A percentile compares a stretch with the other conserved stretches of the same genome.
phyloP scores from a whole-genome alignment of 2,797 vertebrate species.

The Antennarius maculatus region DNA sequence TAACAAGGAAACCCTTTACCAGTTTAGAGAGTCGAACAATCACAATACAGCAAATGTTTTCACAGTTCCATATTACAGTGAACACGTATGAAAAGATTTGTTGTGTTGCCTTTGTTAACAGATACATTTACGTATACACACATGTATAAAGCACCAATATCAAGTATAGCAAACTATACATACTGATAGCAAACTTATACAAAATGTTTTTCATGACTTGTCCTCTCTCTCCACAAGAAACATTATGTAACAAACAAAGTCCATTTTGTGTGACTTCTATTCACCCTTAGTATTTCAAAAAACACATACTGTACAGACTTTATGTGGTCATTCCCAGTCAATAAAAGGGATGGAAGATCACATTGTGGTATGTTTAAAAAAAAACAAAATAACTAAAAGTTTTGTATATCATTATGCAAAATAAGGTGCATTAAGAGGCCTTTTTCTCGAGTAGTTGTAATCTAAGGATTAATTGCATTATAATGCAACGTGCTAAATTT shows the following conservation, averaged over 20 bases:
- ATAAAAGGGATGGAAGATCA: neutral
- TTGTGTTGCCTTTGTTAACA: conserved; percentile 63
- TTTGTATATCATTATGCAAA: conserved; percentile 5
- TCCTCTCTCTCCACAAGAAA: conserved; percentile 24
- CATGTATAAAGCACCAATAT: conserved; percentile 58
- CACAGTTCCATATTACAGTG: conserved; percentile 32
- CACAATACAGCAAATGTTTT: conserved; percentile 13
- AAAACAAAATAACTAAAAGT: neutral
- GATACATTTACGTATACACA: conserved; percentile 68
- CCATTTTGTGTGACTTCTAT: conserved; percentile 43
- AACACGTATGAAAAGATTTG: conserved; percentile 39
- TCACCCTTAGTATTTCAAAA: conserved; percentile 18
- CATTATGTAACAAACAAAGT: conserved; percentile 31
- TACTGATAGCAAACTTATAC: conserved; percentile 58
- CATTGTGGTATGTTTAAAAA: neutral
- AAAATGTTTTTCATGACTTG: conserved; percentile 62
- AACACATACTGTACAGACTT: conserved; percentile 25
- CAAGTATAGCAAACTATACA: conserved; percentile 34
- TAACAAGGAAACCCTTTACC: conserved; percentile 1
- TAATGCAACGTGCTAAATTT: neutral
- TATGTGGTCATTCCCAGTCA: conserved; percentile 4
- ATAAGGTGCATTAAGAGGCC: conserved; percentile 20
- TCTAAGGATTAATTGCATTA: neutral
- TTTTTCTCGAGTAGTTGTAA: neutral
- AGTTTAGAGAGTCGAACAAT: conserved; percentile 19